Evolutionary conservation across 2,113 vertebrate genomes (phyloP), one percentile per base, ranked within the genome.

Genomic region (Ceyx melanurus): DNA sequence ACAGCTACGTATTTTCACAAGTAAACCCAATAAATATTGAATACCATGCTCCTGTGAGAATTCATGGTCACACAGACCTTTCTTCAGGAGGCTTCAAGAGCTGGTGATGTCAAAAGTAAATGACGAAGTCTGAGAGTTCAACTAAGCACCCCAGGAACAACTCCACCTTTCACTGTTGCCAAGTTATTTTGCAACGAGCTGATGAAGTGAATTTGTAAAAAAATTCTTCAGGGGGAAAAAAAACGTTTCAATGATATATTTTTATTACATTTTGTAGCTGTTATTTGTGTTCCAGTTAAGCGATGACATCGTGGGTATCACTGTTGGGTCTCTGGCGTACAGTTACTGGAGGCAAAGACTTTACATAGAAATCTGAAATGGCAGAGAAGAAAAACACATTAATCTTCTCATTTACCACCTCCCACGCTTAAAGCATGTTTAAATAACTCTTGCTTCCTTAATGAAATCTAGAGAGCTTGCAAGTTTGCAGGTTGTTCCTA

Each of bases 341-440:
- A 67, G 92, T 88, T 92, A 98, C 80, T 0, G 98, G 97, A 31
- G 98, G 98, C 45, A 98, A 88, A 29, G 97, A 97, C 91, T 98
- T 98, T 45, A 98, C 97, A 70, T 93, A 97, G 95, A 98, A 97
- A 97, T 98, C 98, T 98, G 93, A 91, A 86, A 95, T 72, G 45
- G 10, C 78, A 96, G 60, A 96, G 86, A 72, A 88, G 18, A 88
- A 92, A 83, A 46, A n/a, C 22, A 83, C 4, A 31, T 96, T 90
- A 94, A 11, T 51, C 83, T 72, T 72, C 50, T 78, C 45, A 53
- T 54, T 82, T 77, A 40, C 16, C 11, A 29, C 20, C 29, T 61
- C 43, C 35, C 61, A 77, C 67, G 15, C 40, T 21, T 45, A 81
- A 64, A 48, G 35, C 20, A 25, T 61, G 3, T 33, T 79, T 53